Evolutionary conservation across 1,140 invertebrate genomes (phyloP).

Genomic region (Sinonovacula constricta): DNA sequence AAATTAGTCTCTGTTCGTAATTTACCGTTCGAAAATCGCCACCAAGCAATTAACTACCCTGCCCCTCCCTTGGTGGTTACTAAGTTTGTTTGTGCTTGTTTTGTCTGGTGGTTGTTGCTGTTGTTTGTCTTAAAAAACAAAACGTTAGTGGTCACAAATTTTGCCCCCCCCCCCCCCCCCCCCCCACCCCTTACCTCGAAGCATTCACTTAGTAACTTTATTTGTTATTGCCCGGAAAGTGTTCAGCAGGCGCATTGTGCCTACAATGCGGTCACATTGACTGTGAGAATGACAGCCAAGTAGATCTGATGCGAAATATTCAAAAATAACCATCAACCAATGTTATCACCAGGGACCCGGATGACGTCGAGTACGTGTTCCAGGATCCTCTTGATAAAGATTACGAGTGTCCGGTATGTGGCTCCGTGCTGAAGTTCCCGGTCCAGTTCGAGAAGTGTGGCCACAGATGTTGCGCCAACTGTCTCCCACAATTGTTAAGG

Average conservation of each 20-base stretch:
- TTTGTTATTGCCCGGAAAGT: neutral
- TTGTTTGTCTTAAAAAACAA: neutral
- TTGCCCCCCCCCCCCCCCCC: neutral
- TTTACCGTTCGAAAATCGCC: too few relatives aligned
- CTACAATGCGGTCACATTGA: too few relatives aligned
- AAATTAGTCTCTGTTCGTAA: too few relatives aligned
- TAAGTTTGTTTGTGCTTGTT: neutral
- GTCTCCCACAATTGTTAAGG: conserved; percentile 67
- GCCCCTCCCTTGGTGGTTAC: too few relatives aligned
- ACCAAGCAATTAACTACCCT: too few relatives aligned
- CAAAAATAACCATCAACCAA: too few relatives aligned
- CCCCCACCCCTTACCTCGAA: neutral
- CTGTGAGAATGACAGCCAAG: too few relatives aligned
- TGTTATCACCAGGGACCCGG: conserved; percentile 12
- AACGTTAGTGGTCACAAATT: too few relatives aligned
- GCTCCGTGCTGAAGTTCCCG: conserved; percentile 62
- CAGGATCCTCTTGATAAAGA: conserved; percentile 61
- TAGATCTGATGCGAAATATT: too few relatives aligned
- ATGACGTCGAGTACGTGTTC: conserved; percentile 60
- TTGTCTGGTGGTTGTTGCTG: neutral
- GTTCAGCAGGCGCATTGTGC: neutral
- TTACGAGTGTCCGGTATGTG: conserved; percentile 68
- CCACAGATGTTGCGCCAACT: conserved; percentile 69
- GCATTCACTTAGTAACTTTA: neutral
- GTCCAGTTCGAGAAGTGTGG: conserved; percentile 71